These are phyloP conservation scores for Actinia tenebrosa DNA, from an alignment of 64 coral and sea anemone species.

Conservation along the genomic window DNA sequence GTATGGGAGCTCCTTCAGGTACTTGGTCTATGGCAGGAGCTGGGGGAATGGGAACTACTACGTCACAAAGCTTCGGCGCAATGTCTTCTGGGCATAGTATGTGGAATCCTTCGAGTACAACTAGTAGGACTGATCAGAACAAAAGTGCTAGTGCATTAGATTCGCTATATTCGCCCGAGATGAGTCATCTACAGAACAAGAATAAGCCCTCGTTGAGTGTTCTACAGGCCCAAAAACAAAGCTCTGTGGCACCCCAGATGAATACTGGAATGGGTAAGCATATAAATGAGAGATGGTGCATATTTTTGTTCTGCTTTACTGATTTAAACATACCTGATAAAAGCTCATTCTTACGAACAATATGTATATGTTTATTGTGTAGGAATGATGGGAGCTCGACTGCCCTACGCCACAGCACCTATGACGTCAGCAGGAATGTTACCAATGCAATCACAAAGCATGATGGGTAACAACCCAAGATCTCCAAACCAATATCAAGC, in stretches of 20 bases:
- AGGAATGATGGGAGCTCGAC: constrained; percentile 35
- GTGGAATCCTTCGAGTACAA: neutral
- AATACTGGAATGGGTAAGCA: constrained; percentile 12
- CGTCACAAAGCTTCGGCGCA: neutral
- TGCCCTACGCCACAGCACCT: constrained; percentile 28
- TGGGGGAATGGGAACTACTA: neutral
- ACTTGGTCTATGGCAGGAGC: neutral
- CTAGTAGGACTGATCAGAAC: constrained; percentile 20
- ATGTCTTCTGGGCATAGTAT: constrained; percentile 16
- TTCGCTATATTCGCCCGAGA: constrained; percentile 49
- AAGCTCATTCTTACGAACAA: neutral
- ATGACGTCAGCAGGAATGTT: constrained; percentile 55
- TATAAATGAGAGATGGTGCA: too few relatives aligned
- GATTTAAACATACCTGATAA: too few relatives aligned
- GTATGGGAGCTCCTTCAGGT: neutral
- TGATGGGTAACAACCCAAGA: constrained; percentile 34
- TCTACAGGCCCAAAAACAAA: constrained; percentile 30
- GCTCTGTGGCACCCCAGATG: neutral
- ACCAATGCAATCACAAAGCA: constrained; percentile 34
- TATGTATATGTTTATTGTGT: neutral
- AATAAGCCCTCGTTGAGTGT: constrained; percentile 40
- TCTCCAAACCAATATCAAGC: constrained; percentile 41
- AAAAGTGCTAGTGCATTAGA: constrained; percentile 23
- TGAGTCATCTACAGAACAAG: constrained; percentile 55
- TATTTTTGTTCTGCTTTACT: too few relatives aligned